These are phyloP conservation scores for Megaceryle maxima DNA, from an alignment of 2,113 vertebrate species.

Conservation along the genomic window DNA sequence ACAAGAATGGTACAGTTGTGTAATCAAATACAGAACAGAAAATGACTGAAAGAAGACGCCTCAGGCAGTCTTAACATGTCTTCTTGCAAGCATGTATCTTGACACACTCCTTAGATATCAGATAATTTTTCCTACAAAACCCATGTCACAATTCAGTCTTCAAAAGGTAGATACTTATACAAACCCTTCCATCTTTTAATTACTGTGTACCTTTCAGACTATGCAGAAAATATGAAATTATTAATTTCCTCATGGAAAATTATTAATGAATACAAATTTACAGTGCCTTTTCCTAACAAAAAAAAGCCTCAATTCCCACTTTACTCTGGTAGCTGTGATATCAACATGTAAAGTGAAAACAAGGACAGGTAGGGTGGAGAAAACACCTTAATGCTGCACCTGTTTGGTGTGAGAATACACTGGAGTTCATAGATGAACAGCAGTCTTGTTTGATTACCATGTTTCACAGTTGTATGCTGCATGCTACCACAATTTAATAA, in stretches of 20 bases:
- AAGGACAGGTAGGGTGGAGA: not conserved
- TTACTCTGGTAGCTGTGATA: not conserved
- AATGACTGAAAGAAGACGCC: slow-evolving; percentile 6
- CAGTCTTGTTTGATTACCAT: not conserved
- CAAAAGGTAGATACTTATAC: not conserved
- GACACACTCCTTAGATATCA: not conserved
- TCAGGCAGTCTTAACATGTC: not conserved
- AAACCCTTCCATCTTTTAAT: slow-evolving; percentile 35
- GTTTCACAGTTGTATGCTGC: not conserved
- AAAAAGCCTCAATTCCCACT: not conserved
- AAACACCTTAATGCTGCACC: not conserved
- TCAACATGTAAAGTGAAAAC: not conserved
- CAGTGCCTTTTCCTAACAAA: not conserved
- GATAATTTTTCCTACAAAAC: not conserved
- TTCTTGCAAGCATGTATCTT: not conserved
- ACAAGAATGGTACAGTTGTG: not conserved
- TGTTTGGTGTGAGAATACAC: not conserved
- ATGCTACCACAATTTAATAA: not conserved
- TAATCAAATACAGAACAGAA: slow-evolving; percentile 47
- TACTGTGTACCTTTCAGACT: slow-evolving; percentile 11
- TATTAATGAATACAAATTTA: slow-evolving; percentile 7
- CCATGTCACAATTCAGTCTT: not conserved
- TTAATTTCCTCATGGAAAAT: slow-evolving; percentile 28
- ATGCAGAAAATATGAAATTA: slow-evolving; percentile 1
- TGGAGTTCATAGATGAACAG: not conserved